These are phyloP conservation scores for Carassius gibelio DNA, from an alignment of 2,113 vertebrate genomes.

Conservation along the genomic window DNA sequence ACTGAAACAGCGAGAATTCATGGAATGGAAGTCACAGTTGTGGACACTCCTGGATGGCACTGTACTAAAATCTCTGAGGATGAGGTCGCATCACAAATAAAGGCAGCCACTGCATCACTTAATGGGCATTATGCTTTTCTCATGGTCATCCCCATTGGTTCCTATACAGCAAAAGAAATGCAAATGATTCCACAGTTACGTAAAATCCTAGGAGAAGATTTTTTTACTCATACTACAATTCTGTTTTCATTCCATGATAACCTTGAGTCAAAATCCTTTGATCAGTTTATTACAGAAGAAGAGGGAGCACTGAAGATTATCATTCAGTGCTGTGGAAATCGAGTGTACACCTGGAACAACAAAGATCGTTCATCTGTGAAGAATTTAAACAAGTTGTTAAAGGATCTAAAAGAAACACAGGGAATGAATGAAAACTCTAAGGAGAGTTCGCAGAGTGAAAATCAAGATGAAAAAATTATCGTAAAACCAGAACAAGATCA, in stretches of 20 bases:
- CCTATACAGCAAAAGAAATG: conserved; percentile 32
- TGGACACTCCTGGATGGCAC: conserved; percentile 49
- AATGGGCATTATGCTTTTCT: conserved; percentile 23
- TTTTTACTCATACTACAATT: no score
- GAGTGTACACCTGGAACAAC: conserved; percentile 35
- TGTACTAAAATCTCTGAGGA: conserved; percentile 29
- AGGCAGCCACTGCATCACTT: neutral
- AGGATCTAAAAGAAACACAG: conserved; percentile 32
- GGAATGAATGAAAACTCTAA: neutral
- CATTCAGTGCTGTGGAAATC: neutral
- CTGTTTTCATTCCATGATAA: no score
- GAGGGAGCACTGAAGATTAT: neutral
- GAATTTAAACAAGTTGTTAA: conserved; percentile 12
- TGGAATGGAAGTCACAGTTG: conserved; percentile 2
- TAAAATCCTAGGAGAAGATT: neutral
- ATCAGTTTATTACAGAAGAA: neutral
- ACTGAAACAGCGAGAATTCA: neutral
- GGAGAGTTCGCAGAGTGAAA: neutral
- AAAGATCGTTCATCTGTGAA: conserved; percentile 8
- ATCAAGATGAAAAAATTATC: neutral
- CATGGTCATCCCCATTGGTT: conserved; percentile 19
- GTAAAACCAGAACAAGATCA: neutral
- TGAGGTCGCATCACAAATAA: neutral
- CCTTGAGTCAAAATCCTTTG: no score
- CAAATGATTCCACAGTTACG: neutral